Base-by-base conservation (phyloP, 2,797 vertebrate genomes). In the Gouania willdenowi region DNA sequence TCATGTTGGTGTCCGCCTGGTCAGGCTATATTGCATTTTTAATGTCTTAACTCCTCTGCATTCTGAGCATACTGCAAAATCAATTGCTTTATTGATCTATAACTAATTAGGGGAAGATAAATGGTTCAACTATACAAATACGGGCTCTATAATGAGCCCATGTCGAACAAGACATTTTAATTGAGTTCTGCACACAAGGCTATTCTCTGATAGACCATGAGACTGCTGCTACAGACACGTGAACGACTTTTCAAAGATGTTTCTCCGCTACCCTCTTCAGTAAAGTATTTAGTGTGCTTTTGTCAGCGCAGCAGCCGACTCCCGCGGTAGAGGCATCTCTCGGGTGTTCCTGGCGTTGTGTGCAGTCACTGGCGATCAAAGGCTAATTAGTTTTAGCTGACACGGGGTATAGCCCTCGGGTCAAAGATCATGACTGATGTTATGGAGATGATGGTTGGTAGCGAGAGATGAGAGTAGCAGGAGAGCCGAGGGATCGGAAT, bases 71-170 rank as follows among this genome's bases (percentile, higher is more conserved):
- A 77, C 73, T 75, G 74, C 78, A 87, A 87, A 90, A 90, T 89
- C 87, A 89, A 89, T 90, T 83, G 83, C 54, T 38, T 69, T 86
- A 90, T 89, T 85, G 88, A 90, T 90, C 85, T 77, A 76, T 75
- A 77, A 82, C 87, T 88, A 90, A 89, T 90, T 89, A 88, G 78
- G 53, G 54, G 50, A 85, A 86, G 88, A 89, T 88, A 84, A 89
- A 89, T 85, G 81, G 77, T 80, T 75, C 59, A 68, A 67, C 82
- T 83, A 74, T 66, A 88, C 80, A 89, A 86, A 89, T 85, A 83
- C 75, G 64, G 80, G 71, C 69, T 58, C 68, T 68, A 72, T 86
- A 86, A 87, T 79, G 85, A 87, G 76, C 76, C 82, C 17, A 79
- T 81, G 75, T 68, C 81, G 69, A 59, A 69, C 67, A 71, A 63